These are phyloP conservation scores for Papilio helenus DNA, from an alignment of 1,140 invertebrate species.

Conservation along the genomic window DNA sequence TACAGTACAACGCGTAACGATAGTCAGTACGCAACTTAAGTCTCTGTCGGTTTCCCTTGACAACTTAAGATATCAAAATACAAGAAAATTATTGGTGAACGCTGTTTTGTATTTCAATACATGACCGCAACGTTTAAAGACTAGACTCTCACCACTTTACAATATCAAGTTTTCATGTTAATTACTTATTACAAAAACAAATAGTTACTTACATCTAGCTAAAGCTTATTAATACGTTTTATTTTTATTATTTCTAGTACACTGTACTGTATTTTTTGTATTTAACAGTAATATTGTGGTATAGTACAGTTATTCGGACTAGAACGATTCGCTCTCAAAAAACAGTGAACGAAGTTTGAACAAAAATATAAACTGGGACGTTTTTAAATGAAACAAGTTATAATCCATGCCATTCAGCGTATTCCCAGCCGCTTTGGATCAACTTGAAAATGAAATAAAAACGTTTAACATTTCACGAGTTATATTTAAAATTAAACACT, in stretches of 20 bases:
- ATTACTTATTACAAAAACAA: neutral
- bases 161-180: neutral
- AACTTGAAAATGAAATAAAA: conserved; percentile 16
- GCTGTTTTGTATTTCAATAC: neutral
- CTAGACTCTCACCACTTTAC: neutral
- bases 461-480: neutral
- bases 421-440: conserved; percentile 8
- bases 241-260: neutral
- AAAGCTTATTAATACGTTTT: neutral
- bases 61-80: neutral
- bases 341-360: conserved; percentile 11
- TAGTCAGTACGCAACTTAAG: neutral
- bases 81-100: neutral
- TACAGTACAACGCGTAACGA: too few species aligned
- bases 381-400: conserved; percentile 28
- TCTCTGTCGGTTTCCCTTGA: neutral
- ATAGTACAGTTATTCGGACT: neutral
- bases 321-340: neutral
- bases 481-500: conserved; percentile 15
- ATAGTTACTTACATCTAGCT: too few species aligned
- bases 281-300: neutral
- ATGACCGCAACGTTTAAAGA: neutral
- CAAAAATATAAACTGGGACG: conserved; percentile 6
- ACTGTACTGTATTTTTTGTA: too few species aligned
- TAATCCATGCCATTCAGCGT: conserved; percentile 5